Base-by-base conservation (phyloP, 2,113 vertebrate genomes). In the Nesoenas mayeri region DNA sequence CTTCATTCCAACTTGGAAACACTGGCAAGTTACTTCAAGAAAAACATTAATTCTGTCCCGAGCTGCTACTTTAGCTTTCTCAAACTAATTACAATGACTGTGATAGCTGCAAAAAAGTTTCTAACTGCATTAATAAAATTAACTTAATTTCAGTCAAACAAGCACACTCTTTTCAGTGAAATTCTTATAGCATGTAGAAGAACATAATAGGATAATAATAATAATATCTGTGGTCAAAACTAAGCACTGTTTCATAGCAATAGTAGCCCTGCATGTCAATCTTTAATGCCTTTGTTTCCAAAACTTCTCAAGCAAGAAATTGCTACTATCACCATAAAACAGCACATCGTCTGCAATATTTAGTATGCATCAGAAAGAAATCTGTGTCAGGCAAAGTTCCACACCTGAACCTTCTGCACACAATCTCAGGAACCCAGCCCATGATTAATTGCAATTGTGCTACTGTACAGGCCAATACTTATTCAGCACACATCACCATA, bases 191-290 rank as follows among this genome's bases (percentile, higher is more conserved):
- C 4, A 51, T 9, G 17, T 15, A 56, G 44, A 79, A 80, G 19
- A 89, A 61, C 5, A 29, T 32, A 65, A n/a, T 2, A 65, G 15
- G 5, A 9, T 38, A 66, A 67, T 2, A 50, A 67, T 2, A 50
- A 19, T 18, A 87, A 69, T 53, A 44, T 9, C 24, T 60, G 24
- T 3, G 6, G 72, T 57, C 24, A 51, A 89, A 87, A 50, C 67
- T 34, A 42, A 79, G 31, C 38, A 47, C 16, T 57, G 31, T 51
- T 72, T 69, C 44, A 56, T 9, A 60, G 25, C 19, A 66, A 36
- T 15, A 66, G 1, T 32, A 53, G 1, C 0, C 6, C 10, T 34
- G 10, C 57, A 18, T 8, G 5, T 42, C 42, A 29, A 10, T 20
- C 28, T 44, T 67, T 32, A 79, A 48, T 12, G 10, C 9, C 69